Evolutionary conservation across 2,888 invertebrate species (phyloP), one percentile per base, ranked within the genome.

Genomic region (Meganola albula): DNA sequence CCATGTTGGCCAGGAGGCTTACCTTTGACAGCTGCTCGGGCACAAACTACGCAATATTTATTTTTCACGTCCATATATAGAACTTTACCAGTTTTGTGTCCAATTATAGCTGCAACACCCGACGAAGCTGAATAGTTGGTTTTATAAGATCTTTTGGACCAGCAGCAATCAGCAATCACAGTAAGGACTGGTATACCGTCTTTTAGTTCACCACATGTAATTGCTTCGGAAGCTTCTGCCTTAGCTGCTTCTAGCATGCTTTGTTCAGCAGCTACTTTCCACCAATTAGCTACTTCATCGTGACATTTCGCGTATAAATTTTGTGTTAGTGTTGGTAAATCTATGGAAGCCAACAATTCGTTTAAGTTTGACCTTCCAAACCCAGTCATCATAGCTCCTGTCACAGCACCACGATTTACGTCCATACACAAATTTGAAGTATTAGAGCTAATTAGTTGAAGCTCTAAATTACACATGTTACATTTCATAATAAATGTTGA

Each of bases 91-190:
- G 24, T 24, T 10, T 24, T 9, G 10, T 9, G 7, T 4, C 24
- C 24, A 24, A 24, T 10, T 4, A 24, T 24, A 24, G 24, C 24
- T 9, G 24, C 24, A 3, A 24, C 24, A 24, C 24, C 24, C 10
- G 10, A 24, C 11, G 7, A 24, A 24, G 24, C 24, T 8, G 16
- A 16, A 16, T 16, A 16, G 16, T 16, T 16, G 16, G 16, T 16
- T 26, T 16, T 16, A 26, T 14, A 26, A 10, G 14, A 26, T 8
- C 26, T 8, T 26, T 26, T 26, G 10, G 12, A 12, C 26, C 26
- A 26, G 10, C 16, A 26, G 9, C 16, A 26, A 14, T 26, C 26
- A 12, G 26, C 26, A 14, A 16, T 16, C 4, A 16, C 16, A 16
- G 16, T 16, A 6, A 16, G 16, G 6, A 16, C 6, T 4, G 16